A percentile compares a stretch with the other conserved stretches of the same genome.
These are phyloP conservation scores for Sebastes diaconus DNA, from an alignment of 2,797 vertebrate genomes.

Conservation along the genomic window DNA sequence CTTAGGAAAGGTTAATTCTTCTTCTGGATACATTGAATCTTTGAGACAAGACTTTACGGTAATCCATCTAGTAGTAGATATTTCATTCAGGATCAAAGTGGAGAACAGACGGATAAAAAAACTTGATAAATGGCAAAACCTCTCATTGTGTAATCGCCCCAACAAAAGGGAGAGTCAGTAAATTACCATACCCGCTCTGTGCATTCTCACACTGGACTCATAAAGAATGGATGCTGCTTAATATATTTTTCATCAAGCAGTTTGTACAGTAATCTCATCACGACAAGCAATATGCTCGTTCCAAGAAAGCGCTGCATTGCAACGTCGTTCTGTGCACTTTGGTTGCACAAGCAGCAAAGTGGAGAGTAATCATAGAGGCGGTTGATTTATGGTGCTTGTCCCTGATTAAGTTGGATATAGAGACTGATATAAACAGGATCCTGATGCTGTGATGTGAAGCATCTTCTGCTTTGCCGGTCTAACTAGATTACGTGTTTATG, in stretches of 20 bases:
- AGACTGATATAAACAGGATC: constrained; percentile 37
- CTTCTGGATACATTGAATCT: not conserved
- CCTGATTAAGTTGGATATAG: constrained; percentile 51
- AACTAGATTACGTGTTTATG: constrained; percentile 12
- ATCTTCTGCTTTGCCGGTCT: constrained; percentile 24
- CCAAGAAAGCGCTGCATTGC: constrained; percentile 10
- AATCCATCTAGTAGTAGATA: not conserved
- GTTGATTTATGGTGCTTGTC: constrained; percentile 52
- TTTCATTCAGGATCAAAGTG: not conserved
- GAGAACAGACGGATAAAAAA: not conserved
- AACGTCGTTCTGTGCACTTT: constrained; percentile 27
- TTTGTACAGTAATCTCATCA: constrained; percentile 55
- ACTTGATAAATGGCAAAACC: constrained; percentile 8
- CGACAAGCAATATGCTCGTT: constrained; percentile 32
- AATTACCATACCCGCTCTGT: constrained; percentile 26
- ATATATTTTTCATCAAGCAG: constrained; percentile 68
- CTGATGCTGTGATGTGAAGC: constrained; percentile 17
- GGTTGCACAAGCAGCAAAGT: constrained; percentile 30
- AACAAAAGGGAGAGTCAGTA: constrained; percentile 31
- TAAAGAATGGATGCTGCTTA: constrained; percentile 64
- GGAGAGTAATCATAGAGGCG: constrained; percentile 25
- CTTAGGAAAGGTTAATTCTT: not conserved
- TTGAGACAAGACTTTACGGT: not conserved
- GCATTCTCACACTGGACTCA: constrained; percentile 47
- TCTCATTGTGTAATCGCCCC: constrained; percentile 14